Conservation (phyloP, 2,888 invertebrate genomes). For the Sclerodermus sp. region DNA sequence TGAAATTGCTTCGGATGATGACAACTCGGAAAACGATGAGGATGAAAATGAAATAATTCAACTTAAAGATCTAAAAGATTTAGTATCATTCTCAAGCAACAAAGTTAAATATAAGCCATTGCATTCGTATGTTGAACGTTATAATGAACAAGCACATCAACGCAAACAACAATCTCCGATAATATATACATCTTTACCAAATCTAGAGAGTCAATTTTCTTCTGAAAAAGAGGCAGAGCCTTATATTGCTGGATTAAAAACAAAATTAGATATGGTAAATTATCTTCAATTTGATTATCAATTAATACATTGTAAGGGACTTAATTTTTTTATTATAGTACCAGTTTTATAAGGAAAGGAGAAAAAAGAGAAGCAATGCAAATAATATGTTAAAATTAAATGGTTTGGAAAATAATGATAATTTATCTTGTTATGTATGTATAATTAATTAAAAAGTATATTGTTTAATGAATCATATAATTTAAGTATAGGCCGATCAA, state of each 20-base stretch:
- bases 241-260: constrained; percentile 41
- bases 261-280: constrained; percentile 34
- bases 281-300: not conserved
- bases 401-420: too few relatives aligned
- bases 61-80: constrained; percentile 34
- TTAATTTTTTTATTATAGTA: not conserved
- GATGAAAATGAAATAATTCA: constrained; percentile 57
- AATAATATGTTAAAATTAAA: too few relatives aligned
- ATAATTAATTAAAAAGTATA: too few relatives aligned
- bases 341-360: too few relatives aligned
- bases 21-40: constrained; percentile 47
- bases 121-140: constrained; percentile 47
- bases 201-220: constrained; percentile 18
- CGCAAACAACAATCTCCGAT: constrained; percentile 13
- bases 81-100: constrained; percentile 31
- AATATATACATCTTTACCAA: constrained; percentile 11
- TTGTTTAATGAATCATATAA: too few relatives aligned
- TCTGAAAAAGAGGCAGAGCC: constrained; percentile 26
- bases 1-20: constrained; percentile 45
- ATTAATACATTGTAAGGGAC: too few relatives aligned
- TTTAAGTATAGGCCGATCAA: too few relatives aligned
- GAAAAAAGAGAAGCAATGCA: too few relatives aligned
- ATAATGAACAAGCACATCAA: constrained; percentile 31
- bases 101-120: constrained; percentile 47
- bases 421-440: too few relatives aligned